A percentile compares a stretch with the other conserved stretches of the same genome.
Conservation (phyloP, 92 coral and sea anemone species). For the Zoanthus solanderi region DNA sequence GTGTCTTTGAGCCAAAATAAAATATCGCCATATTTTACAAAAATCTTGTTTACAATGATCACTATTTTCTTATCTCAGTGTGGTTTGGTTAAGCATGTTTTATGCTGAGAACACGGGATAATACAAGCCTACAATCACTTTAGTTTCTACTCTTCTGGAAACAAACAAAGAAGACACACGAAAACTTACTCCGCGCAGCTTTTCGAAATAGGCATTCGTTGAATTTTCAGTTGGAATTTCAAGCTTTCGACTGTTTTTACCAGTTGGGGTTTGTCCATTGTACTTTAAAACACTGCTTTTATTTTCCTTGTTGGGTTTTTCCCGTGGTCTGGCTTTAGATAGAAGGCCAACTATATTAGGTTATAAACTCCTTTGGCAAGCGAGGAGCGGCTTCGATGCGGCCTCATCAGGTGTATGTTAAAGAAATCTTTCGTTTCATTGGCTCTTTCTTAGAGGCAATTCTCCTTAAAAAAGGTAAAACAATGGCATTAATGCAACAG, state of each 20-base stretch:
- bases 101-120: conserved; percentile 1
- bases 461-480: conserved; percentile 31
- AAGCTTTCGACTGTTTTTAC: conserved; percentile 94
- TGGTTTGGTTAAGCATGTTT: background rate
- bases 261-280: conserved; percentile 93
- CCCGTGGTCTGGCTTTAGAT: conserved; percentile 19
- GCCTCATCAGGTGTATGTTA: conserved; percentile 30
- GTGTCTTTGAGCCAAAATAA: background rate
- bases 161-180: conserved; percentile 20
- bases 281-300: conserved; percentile 7
- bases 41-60: background rate
- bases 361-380: conserved; percentile 18
- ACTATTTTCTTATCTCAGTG: background rate
- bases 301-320: background rate
- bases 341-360: conserved; percentile 17
- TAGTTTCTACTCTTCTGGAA: conserved; percentile 42
- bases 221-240: conserved; percentile 90
- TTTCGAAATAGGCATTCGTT: conserved; percentile 95
- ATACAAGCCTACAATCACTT: conserved; percentile 36
- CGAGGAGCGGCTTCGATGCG: conserved; percentile 46
- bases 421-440: conserved; percentile 32
- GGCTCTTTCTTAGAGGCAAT: conserved; percentile 22
- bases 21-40: background rate
- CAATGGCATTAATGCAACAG: conserved; percentile 34
- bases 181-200: conserved; percentile 96